These are phyloP conservation scores for Catharus minimus DNA, from an alignment of 2,113 vertebrate genomes.

Conservation along the genomic window DNA sequence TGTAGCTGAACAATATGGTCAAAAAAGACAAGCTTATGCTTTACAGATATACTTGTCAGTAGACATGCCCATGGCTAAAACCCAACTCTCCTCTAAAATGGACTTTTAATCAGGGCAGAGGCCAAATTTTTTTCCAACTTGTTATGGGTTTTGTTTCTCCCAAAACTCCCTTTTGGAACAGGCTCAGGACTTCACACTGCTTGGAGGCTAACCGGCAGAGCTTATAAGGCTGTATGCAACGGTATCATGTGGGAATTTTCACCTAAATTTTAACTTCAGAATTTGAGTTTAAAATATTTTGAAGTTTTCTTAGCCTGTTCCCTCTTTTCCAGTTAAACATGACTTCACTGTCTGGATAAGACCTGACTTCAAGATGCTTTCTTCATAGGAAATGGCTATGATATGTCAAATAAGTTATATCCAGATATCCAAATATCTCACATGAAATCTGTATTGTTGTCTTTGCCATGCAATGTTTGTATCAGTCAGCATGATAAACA, in stretches of 20 bases:
- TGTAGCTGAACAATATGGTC: background rate
- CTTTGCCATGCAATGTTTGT: background rate
- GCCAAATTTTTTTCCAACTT: background rate
- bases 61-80: background rate
- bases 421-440: background rate
- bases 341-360: background rate
- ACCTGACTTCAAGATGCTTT: background rate
- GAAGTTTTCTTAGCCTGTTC: background rate
- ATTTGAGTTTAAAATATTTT: background rate
- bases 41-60: background rate
- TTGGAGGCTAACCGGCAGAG: background rate
- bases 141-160: background rate
- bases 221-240: background rate
- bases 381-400: background rate
- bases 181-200: background rate
- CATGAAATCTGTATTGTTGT: background rate
- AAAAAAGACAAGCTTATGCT: background rate
- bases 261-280: background rate
- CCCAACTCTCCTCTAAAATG: background rate
- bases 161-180: background rate
- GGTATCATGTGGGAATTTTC: background rate
- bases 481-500: background rate
- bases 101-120: background rate
- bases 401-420: background rate
- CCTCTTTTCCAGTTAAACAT: background rate